These are phyloP conservation scores for Andrena cerasifolii DNA, from an alignment of 1,140 invertebrate species.

Conservation along the genomic window DNA sequence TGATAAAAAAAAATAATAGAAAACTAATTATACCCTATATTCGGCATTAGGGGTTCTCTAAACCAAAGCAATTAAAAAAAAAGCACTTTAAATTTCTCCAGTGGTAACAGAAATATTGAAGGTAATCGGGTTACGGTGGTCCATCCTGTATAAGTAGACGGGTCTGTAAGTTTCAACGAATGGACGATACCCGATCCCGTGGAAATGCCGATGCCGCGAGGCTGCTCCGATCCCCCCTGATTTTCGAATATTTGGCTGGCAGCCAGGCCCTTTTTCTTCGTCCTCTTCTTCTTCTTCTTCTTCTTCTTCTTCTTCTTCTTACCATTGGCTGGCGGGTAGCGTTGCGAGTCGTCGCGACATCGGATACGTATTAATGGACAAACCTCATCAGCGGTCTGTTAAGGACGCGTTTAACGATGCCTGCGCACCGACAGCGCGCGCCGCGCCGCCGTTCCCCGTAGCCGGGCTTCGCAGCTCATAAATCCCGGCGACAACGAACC, in stretches of 20 bases:
- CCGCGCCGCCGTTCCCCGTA: constrained; percentile 27
- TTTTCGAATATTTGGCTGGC: constrained; percentile 40
- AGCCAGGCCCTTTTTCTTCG: constrained; percentile 42
- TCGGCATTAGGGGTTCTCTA: too few species aligned
- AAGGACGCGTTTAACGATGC: constrained; percentile 51
- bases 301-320: constrained; percentile 36
- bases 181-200: constrained; percentile 28
- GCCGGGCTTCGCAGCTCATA: constrained; percentile 49
- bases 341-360: constrained; percentile 9
- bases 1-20: too few species aligned
- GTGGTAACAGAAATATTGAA: too few species aligned
- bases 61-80: too few species aligned
- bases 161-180: constrained; percentile 37
- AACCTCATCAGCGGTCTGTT: constrained; percentile 61
- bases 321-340: background rate
- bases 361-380: constrained; percentile 67
- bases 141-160: too few species aligned
- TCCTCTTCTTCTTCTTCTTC: constrained; percentile 33
- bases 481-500: constrained; percentile 53
- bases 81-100: too few species aligned
- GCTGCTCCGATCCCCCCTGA: background rate
- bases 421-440: background rate
- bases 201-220: constrained; percentile 6
- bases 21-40: too few species aligned
- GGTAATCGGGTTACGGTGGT: too few species aligned